phyloP scores from a whole-genome alignment of 35 echinoderm and acorn worm genomes.

The Stichopus chloronotus region DNA sequence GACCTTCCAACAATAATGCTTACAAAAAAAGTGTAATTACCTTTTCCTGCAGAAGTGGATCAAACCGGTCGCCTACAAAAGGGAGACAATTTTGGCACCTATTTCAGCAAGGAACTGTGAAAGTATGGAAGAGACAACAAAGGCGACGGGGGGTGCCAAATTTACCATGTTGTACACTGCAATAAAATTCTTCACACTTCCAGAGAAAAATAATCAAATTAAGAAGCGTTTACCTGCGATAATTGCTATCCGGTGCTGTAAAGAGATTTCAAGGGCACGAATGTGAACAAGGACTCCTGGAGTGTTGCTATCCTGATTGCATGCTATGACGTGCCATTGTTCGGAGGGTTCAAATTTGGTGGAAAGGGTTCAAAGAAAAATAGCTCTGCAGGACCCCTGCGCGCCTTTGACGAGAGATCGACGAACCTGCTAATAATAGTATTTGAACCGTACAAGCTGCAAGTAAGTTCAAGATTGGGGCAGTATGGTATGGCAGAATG shows the following conservation, averaged over 20 bases:
- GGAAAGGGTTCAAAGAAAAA: background rate
- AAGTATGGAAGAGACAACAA: background rate
- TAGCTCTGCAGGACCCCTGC: background rate
- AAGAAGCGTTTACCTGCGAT: background rate
- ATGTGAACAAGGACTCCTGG: background rate
- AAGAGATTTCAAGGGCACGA: conserved; percentile 3
- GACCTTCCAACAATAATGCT: background rate
- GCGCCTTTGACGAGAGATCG: background rate
- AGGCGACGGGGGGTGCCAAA: background rate
- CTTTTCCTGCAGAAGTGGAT: background rate
- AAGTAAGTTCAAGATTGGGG: no score
- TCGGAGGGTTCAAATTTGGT: background rate
- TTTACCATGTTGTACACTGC: background rate
- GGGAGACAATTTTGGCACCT: background rate
- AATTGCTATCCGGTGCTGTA: background rate
- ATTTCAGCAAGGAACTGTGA: background rate
- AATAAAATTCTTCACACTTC: conserved; percentile 28
- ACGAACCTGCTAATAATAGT: background rate
- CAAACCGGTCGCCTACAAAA: background rate
- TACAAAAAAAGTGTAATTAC: background rate
- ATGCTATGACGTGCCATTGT: no score
- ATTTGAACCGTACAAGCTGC: background rate
- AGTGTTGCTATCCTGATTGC: background rate
- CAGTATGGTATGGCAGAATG: no score
- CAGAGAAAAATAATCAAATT: conserved; percentile 4